These are phyloP conservation scores for Diacarnus erythraeanus DNA, from an alignment of 37 sponge, comb jelly and placozoan species.

Conservation along the genomic window DNA sequence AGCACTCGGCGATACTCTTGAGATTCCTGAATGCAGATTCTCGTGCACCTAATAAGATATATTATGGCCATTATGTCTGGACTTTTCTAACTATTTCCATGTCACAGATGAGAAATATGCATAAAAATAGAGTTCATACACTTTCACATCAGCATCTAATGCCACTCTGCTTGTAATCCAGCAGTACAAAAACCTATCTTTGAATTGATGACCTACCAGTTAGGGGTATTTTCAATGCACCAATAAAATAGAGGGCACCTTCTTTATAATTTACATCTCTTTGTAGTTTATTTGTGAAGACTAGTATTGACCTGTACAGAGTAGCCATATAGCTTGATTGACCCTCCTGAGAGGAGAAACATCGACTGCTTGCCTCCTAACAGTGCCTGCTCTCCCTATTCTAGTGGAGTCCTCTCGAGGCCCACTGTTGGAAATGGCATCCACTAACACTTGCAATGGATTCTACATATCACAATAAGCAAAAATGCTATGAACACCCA, in stretches of 20 bases:
- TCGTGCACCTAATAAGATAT: slow-evolving; percentile 84
- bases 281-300: too few species aligned
- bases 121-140: too few species aligned
- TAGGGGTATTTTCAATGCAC: not conserved
- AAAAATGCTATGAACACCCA: not conserved
- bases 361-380: slow-evolving; percentile 98
- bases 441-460: slow-evolving; percentile 96
- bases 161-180: too few species aligned
- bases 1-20: slow-evolving; percentile 97
- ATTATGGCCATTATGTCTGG: too few species aligned
- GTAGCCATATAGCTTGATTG: slow-evolving; percentile 98
- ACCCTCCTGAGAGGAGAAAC: slow-evolving; percentile 97
- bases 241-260: not conserved
- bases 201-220: not conserved
- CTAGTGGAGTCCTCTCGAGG: slow-evolving; percentile 99
- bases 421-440: slow-evolving; percentile 97
- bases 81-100: too few species aligned
- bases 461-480: slow-evolving; percentile 64
- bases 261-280: too few species aligned
- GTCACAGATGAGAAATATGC: too few species aligned
- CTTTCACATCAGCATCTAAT: too few species aligned
- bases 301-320: slow-evolving; percentile 68
- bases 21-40: slow-evolving; percentile 97
- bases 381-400: slow-evolving; percentile 99
- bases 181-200: too few species aligned